Evolutionary conservation across 2,888 invertebrate species (phyloP).

Genomic region (Melolontha melolontha): DNA sequence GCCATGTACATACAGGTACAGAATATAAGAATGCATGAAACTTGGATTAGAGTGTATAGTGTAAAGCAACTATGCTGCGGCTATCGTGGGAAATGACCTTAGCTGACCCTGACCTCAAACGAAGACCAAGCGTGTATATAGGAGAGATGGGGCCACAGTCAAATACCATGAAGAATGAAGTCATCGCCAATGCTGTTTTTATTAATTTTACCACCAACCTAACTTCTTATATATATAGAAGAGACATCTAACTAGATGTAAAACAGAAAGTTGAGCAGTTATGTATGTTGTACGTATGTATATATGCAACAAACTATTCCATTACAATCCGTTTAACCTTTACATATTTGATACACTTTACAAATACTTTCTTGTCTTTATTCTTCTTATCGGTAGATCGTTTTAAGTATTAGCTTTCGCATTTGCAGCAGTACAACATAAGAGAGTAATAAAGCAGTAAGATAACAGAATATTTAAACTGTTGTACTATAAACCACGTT

Average conservation of each 20-base stretch:
- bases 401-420: too few relatives aligned
- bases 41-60: conserved; percentile 44
- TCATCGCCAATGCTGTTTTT: conserved; percentile 46
- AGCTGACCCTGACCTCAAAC: conserved; percentile 67
- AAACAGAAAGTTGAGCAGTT: too few relatives aligned
- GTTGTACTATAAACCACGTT: too few relatives aligned
- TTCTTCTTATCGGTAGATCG: too few relatives aligned
- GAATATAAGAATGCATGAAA: conserved; percentile 36
- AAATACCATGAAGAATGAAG: conserved; percentile 56
- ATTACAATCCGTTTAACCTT: too few relatives aligned
- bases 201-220: conserved; percentile 23
- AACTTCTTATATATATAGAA: background rate
- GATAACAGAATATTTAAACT: too few relatives aligned
- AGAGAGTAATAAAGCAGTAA: too few relatives aligned
- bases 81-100: conserved; percentile 68
- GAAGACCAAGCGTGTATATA: conserved; percentile 52
- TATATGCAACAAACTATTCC: too few relatives aligned
- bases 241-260: background rate
- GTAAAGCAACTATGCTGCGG: conserved; percentile 54
- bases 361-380: too few relatives aligned
- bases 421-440: too few relatives aligned
- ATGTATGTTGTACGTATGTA: too few relatives aligned
- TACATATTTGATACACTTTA: too few relatives aligned
- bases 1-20: background rate
- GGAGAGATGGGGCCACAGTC: conserved; percentile 55